A percentile compares a stretch with the other conserved stretches of the same genome.
Conservation (phyloP, 2,113 vertebrate species). For the Recurvirostra avosetta region DNA sequence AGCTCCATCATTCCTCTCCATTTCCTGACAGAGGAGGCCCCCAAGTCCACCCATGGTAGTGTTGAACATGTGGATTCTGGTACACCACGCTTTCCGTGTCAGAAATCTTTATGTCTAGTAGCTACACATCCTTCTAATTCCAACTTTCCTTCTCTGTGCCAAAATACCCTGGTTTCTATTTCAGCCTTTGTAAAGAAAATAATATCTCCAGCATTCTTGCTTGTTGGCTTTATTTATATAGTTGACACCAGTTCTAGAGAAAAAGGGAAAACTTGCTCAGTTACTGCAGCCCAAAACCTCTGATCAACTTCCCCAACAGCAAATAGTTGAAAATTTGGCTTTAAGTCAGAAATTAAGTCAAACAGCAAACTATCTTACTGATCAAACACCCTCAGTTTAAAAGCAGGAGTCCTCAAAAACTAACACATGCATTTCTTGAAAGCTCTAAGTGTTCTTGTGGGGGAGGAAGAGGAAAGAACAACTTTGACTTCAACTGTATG, state of each 20-base stretch:
- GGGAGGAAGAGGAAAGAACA: conserved; percentile 8
- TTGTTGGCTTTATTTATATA: neutral
- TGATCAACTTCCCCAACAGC: neutral
- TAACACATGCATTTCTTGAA: neutral
- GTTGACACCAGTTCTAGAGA: neutral
- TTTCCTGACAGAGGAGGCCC: neutral
- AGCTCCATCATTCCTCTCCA: neutral
- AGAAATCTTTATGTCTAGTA: neutral
- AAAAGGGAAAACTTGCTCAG: neutral
- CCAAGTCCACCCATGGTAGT: neutral
- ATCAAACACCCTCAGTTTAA: neutral
- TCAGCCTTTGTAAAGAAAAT: neutral
- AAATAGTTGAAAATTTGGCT: neutral
- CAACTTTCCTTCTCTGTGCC: neutral
- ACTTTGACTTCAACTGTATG: neutral
- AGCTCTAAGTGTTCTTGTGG: neutral
- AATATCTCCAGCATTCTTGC: neutral
- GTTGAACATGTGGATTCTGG: neutral
- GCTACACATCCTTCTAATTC: neutral
- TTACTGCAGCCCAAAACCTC: neutral
- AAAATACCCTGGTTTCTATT: neutral
- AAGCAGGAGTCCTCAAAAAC: neutral
- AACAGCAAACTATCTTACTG: neutral
- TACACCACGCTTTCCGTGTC: neutral
- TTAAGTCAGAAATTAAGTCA: neutral